These are phyloP conservation scores for Carpatolechia fugitivella DNA, from an alignment of 2,888 invertebrate species.

Conservation along the genomic window DNA sequence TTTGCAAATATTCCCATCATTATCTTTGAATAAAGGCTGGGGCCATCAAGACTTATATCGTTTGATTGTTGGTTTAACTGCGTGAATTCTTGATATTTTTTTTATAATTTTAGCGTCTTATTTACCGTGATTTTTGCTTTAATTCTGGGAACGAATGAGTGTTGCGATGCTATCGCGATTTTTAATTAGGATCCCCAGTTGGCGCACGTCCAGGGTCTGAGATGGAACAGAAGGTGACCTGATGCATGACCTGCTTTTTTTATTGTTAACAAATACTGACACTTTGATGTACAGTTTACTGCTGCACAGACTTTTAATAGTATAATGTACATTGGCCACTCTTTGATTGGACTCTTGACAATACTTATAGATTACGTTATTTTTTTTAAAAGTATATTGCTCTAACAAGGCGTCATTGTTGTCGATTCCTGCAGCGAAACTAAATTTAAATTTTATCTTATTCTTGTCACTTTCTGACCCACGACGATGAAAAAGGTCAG, in stretches of 20 bases:
- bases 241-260: slow-evolving; percentile 35
- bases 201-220: slow-evolving; percentile 38
- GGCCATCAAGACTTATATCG: slow-evolving; percentile 5
- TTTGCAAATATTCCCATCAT: slow-evolving; percentile 12
- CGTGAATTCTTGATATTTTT: background rate
- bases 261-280: slow-evolving; percentile 26
- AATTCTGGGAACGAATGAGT: slow-evolving; percentile 33
- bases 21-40: slow-evolving; percentile 5
- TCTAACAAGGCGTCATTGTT: too few relatives aligned
- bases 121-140: slow-evolving; percentile 16
- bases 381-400: too few relatives aligned
- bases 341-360: too few relatives aligned
- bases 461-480: too few relatives aligned
- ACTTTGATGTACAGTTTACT: slow-evolving; percentile 13
- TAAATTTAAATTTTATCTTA: too few relatives aligned
- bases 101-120: background rate
- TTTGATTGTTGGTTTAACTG: slow-evolving; percentile 7
- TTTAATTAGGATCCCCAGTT: slow-evolving; percentile 39
- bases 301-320: too few relatives aligned
- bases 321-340: too few relatives aligned
- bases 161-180: slow-evolving; percentile 30
- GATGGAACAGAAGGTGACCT: slow-evolving; percentile 27
- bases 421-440: too few relatives aligned
- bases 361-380: too few relatives aligned
- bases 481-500: too few relatives aligned